Evolutionary conservation across 1,140 invertebrate species (phyloP).

Genomic region (Tetragnatha versicolor): DNA sequence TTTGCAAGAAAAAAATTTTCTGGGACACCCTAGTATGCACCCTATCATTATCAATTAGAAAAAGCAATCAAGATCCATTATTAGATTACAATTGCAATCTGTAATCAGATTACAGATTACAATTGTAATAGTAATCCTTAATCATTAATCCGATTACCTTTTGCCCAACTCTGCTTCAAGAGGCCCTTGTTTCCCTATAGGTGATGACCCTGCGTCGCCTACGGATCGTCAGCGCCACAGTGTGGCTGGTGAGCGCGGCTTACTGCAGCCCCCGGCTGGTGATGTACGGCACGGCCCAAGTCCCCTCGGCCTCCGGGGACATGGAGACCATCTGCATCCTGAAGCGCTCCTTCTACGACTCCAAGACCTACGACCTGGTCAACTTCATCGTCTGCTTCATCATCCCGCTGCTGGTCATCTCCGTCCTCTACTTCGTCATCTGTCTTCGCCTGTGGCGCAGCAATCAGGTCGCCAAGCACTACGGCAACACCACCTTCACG

Average conservation of each 20-base stretch:
- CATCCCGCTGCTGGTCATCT: constrained; percentile 76
- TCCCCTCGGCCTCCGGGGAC: constrained; percentile 47
- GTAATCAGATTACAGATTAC: no score
- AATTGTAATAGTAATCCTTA: no score
- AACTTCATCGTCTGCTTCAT: constrained; percentile 79
- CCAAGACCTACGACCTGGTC: constrained; percentile 76
- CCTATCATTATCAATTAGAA: no score
- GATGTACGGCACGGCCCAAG: constrained; percentile 58
- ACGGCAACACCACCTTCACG: constrained; percentile 20
- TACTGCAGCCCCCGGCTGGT: constrained; percentile 78
- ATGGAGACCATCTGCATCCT: constrained; percentile 77
- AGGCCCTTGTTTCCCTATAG: no score
- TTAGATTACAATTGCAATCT: no score
- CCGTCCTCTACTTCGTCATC: constrained; percentile 76
- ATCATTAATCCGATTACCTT: no score
- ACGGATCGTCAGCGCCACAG: constrained; percentile 75
- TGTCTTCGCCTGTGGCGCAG: constrained; percentile 73
- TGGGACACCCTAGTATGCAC: no score
- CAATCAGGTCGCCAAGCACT: constrained; percentile 48
- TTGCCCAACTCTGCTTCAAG: no score
- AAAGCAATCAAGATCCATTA: no score
- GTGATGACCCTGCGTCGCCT: constrained; percentile 52
- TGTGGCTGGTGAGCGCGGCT: constrained; percentile 78
- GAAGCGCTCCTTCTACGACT: constrained; percentile 77
- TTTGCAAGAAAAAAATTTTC: no score